These are phyloP conservation scores for Macrobrachium nipponense DNA, from an alignment of 1,140 invertebrate genomes.

Conservation along the genomic window DNA sequence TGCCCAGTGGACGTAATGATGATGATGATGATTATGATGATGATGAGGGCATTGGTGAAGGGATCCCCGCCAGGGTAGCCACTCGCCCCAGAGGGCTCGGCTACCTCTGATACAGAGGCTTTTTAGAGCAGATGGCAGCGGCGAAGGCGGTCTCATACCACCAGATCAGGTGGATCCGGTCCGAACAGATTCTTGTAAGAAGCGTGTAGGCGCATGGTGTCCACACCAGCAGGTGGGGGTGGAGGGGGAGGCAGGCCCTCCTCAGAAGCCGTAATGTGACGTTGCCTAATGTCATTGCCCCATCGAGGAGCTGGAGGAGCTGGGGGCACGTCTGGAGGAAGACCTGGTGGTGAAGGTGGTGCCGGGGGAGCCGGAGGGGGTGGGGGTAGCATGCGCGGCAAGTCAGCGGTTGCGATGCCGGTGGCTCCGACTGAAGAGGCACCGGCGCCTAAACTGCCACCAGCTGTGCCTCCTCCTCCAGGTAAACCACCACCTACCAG, in stretches of 20 bases:
- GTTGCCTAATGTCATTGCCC: slow-evolving; percentile 62
- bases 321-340: slow-evolving; percentile 62
- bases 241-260: slow-evolving; percentile 62
- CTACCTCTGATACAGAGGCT: slow-evolving; percentile 55
- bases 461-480: slow-evolving; percentile 16
- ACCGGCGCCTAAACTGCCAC: slow-evolving; percentile 12
- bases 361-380: slow-evolving; percentile 57
- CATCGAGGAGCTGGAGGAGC: slow-evolving; percentile 63
- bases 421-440: slow-evolving; percentile 38
- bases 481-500: not conserved
- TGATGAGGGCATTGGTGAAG: slow-evolving; percentile 1
- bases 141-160: slow-evolving; percentile 57
- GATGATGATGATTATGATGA: slow-evolving; percentile 49
- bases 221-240: slow-evolving; percentile 62
- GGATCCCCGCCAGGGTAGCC: slow-evolving; percentile 47
- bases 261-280: slow-evolving; percentile 59
- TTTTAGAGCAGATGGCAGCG: slow-evolving; percentile 5
- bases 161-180: slow-evolving; percentile 63
- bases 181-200: slow-evolving; percentile 64
- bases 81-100: slow-evolving; percentile 43
- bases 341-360: slow-evolving; percentile 49
- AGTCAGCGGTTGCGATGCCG: slow-evolving; percentile 38
- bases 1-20: slow-evolving; percentile 56
- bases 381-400: slow-evolving; percentile 58
- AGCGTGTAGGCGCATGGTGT: slow-evolving; percentile 58